These are phyloP conservation scores for Hemicentrotus pulcherrimus DNA, from an alignment of 35 echinoderm and acorn worm genomes.

Conservation along the genomic window DNA sequence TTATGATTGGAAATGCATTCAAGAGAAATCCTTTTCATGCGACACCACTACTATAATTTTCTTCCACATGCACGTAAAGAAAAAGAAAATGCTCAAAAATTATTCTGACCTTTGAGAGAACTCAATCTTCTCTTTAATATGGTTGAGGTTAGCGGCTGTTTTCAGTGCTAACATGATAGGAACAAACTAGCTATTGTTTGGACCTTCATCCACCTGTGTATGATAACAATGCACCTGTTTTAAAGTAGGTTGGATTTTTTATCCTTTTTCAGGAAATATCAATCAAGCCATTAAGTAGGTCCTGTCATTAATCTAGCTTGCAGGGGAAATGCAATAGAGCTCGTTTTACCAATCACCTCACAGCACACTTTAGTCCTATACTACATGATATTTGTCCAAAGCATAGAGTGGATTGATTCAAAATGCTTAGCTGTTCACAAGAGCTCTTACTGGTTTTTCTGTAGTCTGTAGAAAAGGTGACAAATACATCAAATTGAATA, in stretches of 20 bases:
- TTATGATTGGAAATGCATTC: too few relatives aligned
- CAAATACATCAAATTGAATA: too few relatives aligned
- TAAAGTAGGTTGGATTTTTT: background rate
- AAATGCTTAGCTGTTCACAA: too few relatives aligned
- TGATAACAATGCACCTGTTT: background rate
- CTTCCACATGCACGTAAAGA: too few relatives aligned
- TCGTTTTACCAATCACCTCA: background rate
- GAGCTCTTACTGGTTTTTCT: too few relatives aligned
- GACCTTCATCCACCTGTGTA: background rate
- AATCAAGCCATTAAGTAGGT: background rate
- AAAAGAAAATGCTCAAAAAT: too few relatives aligned
- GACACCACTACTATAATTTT: too few relatives aligned
- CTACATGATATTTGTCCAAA: too few relatives aligned
- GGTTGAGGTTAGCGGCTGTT: background rate
- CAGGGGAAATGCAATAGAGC: background rate
- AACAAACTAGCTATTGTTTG: background rate
- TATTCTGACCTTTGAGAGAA: too few relatives aligned
- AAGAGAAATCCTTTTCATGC: too few relatives aligned
- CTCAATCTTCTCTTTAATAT: background rate
- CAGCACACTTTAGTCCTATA: background rate
- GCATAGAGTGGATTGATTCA: too few relatives aligned
- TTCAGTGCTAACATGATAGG: background rate
- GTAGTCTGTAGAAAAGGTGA: too few relatives aligned
- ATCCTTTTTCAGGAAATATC: background rate
- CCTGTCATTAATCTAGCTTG: background rate